Evolutionary conservation across 2,113 vertebrate genomes (phyloP), one percentile per base, ranked within the genome.

Genomic region (Periophthalmus modestus): DNA sequence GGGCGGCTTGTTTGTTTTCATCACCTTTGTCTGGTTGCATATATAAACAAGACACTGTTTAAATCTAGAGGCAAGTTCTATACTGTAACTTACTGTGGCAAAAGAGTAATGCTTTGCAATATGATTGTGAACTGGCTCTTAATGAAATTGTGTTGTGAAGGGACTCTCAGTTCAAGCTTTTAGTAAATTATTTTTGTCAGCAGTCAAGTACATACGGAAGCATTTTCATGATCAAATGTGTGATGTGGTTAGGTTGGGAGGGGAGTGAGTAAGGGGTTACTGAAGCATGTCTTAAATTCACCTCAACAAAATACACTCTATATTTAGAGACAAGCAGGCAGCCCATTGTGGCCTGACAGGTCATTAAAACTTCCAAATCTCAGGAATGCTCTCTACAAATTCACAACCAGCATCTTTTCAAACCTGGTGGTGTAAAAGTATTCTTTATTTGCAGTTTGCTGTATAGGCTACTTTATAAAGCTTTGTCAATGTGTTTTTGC

Each of bases 301-400:
- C 73, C 55, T 47, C 59, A 75, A 69, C 34, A 73, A 74, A 82
- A 72, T 62, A 57, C 55, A 66, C 70, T 79, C 79, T 89, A 82
- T 87, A 82, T 85, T 84, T 89, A 85, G 69, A 39, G 28, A 47
- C 52, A 48, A 19, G 62, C 19, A 2, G 28, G 7, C 9, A 55
- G 52, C 59, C 50, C 69, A 18, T 28, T n/a, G 66, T 70, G 63
- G 68, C 12, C 79, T 48, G 74, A 50, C 70, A 23, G 69, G 13
- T 19, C 69, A 81, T 84, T 86, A 86, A 84, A 84, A 75, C 82
- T 74, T 78, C 75, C 86, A 7, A 43, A 43, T 84, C 72, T 82
- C 71, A 77, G 52, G 43, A 69, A 58, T 66, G 77, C 57, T 39
- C 80, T 80, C 82, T n/a, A n/a, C 52, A 55, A n/a, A n/a, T 55